Base-by-base conservation (phyloP, 2,888 invertebrate species). In the Brachylomia viminalis region DNA sequence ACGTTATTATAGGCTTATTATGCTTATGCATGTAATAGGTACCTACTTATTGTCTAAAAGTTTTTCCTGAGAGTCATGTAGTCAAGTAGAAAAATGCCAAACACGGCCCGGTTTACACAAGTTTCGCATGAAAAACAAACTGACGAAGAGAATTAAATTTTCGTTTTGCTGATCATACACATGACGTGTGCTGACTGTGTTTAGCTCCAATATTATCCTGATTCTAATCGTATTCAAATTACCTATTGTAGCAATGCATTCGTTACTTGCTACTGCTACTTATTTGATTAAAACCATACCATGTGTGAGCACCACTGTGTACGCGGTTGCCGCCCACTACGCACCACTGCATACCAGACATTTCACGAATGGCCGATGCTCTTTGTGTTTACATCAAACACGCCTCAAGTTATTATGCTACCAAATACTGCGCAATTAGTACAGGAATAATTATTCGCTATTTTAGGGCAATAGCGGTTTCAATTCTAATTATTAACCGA, bases 361-460 rank as follows among this genome's bases (percentile, higher is more conserved):
- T 77, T 68, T 62, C 54, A 33, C 27, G 15, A 78, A 65, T 54
- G 4, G 20, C n/a, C n/a, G 20, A 65, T 47, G 49, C 71, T 64
- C 69, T 64, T 42, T 78, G 71, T 78, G 45, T 78, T 71, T 65
- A 78, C 56, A 64, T 68, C 67, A 77, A 11, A 49, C 49, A 71
- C 33, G 69, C 68, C 38, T 77, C 71, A 59, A 20, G 71, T 52
- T 45, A 45, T n/a, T 65, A 78, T 78, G 61, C 38, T 38, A 20
- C 42, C 56, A 77, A 77, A 77, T 69, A 77, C 77, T 62, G 68
- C 47, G n/a, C 11, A 47, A 71, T 78, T 71, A 78, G 27, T 27
- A 10, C 52, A 58, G n/a, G 49, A 64, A 15, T 58, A 77, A 45
- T 77, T 17, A 65, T n/a, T n/a, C n/a, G 64, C 52, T 65, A 59